phyloP scores from a whole-genome alignment of 1,140 invertebrate species.

The Caerostris extrusa region DNA sequence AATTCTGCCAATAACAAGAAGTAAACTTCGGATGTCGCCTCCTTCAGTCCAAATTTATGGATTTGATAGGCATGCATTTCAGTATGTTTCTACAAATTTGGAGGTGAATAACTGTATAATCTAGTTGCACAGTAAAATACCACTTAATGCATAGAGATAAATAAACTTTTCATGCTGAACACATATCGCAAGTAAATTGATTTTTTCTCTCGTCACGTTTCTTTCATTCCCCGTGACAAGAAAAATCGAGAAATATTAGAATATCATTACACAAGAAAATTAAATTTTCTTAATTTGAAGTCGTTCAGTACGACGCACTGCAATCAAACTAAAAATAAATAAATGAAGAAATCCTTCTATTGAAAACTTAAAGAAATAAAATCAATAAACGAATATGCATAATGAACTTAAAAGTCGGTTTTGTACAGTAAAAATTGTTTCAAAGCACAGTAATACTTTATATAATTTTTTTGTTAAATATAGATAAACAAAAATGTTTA shows the following conservation, averaged over 20 bases:
- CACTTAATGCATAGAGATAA: constrained; percentile 11
- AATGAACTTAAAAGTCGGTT: no score
- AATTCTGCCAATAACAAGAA: no score
- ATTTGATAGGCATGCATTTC: no score
- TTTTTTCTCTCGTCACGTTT: neutral
- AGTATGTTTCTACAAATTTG: no score
- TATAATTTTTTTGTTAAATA: neutral
- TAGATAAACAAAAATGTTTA: neutral
- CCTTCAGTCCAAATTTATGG: no score
- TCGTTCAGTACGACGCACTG: no score
- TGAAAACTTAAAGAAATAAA: no score
- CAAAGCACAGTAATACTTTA: neutral
- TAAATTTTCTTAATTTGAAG: neutral
- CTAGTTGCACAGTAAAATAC: neutral
- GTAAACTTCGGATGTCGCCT: no score
- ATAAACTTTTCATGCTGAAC: neutral
- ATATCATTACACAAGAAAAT: neutral
- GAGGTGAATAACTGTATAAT: neutral
- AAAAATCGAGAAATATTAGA: neutral
- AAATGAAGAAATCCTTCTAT: no score
- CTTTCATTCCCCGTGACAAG: neutral
- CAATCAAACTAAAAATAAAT: no score
- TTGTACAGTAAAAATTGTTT: no score
- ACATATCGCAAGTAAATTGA: neutral
- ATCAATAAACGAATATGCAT: no score